Evolutionary conservation across 2,888 invertebrate genomes (phyloP), one percentile per base, ranked within the genome.

Genomic region (Xylota segnis): DNA sequence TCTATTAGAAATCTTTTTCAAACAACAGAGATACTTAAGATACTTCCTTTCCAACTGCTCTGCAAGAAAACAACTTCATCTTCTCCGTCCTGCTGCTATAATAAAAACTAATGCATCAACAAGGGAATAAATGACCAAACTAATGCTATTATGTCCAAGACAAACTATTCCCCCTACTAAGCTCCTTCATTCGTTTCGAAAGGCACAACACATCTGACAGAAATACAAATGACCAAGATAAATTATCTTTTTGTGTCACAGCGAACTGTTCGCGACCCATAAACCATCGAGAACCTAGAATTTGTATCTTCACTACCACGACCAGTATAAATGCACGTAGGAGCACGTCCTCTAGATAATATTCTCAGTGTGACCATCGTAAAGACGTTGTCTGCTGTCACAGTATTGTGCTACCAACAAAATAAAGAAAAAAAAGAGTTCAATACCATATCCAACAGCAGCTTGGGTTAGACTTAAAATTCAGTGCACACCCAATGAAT

Each of bases 161-260:
- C 70, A 47, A 71, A 71, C 56, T 63, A 63, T 56, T 45, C 54
- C 32, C 32, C 16, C 40, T 27, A 70, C 43, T 68, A 54, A 74
- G 34, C 54, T 61, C 37, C 34, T 50, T 37, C 40, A 10, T 58
- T 40, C 50, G 27, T 65, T 29, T 37, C 14, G 45, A 54, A 70
- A 32, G 58, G 68, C 66, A 68, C 12, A 65, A 40, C 45, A 50
- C 59, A 75, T 68, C 74, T 71, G 83, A 78, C 74, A 74, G 68
- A 63, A 78, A 78, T 83, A 78, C 68, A 78, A 83, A 83, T 83
- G 78, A 74, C 83, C 77, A 78, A 83, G 66, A 74, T 63, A 78
- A 70, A 63, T 77, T 72, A 43, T 56, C 66, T 68, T 83, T 77
- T 74, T 52, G 68, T 83, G 78, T 74, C 70, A 83, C 83, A 74